Base-by-base conservation (phyloP, 2,113 vertebrate species). In the Neotoma lepida region DNA sequence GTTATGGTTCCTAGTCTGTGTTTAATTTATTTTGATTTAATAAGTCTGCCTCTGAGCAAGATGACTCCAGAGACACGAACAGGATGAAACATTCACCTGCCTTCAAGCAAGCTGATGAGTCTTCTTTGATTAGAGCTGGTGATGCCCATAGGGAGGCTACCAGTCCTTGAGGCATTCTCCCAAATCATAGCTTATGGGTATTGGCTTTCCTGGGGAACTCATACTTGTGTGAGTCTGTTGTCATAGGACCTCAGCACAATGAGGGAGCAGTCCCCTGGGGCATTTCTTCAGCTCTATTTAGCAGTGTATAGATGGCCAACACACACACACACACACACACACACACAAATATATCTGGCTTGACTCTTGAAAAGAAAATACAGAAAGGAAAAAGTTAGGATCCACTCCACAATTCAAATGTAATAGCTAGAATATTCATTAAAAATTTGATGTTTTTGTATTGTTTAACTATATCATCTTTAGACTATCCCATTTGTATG, bases 1-100 rank as follows among this genome's bases (percentile, higher is more conserved):
- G 35, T 61, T 90, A 73, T 39, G 20, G 58, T 63, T 66, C 7
- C 2, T 88, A 73, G 18, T 46, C 70, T 90, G 17, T 76, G 2
- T 90, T 70, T 76, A 80, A 77, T 86, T 89, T 20, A 91, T 89
- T 93, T 86, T 90, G 70, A 94, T 78, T 93, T 91, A 89, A 74
- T 87, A 88, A 91, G 35, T 26, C 82, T 64, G 30, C n/a, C 84
- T 89, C 46, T 76, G 39, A 96, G 70, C n/a, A 91, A 93, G 86
- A 7, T 80, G 46, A 56, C 74, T 96, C 13, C 22, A 70, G 76
- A 64, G n/a, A 74, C 26, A 71, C 5, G 3, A 89, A 93, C 58
- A 76, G 26, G 33, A 66, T 89, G 61, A 85, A 90, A 89, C 7
- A 1, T 24, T 64, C 56, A 82, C 39, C 49, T 93, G 88, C 80